Conservation (phyloP, 2,797 vertebrate species). For the Propithecus perrieri region DNA sequence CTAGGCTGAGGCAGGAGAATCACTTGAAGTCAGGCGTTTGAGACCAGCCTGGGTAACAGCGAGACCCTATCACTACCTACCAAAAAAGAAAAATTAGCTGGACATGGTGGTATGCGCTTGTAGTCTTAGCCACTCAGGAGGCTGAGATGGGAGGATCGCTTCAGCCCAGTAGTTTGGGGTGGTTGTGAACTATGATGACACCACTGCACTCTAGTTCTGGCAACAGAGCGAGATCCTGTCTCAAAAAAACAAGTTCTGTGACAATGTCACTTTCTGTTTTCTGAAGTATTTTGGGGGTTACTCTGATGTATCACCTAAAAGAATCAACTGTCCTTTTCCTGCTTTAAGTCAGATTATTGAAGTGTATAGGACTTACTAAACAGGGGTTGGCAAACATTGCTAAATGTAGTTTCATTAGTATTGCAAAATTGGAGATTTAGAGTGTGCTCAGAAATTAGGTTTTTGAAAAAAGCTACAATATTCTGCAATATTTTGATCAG, state of each 20-base stretch:
- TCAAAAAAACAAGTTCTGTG: neutral
- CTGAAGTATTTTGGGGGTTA: neutral
- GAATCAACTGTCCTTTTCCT: neutral
- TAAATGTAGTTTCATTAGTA: constrained; percentile 16
- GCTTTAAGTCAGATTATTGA: constrained; percentile 20
- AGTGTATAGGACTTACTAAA: neutral
- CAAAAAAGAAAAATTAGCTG: neutral
- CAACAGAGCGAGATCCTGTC: neutral
- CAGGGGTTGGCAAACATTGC: neutral
- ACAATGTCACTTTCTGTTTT: constrained; percentile 23
- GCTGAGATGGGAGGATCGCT: neutral
- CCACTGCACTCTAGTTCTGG: neutral
- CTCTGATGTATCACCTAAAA: neutral
- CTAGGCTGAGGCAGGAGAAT: neutral
- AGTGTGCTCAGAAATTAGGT: neutral
- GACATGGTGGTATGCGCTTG: neutral
- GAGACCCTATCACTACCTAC: neutral
- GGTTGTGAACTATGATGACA: neutral
- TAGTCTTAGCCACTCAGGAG: neutral
- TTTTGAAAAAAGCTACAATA: neutral
- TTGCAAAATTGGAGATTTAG: constrained; percentile 25
- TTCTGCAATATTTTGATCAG: constrained; percentile 36
- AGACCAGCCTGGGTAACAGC: neutral
- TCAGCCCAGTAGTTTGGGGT: neutral
- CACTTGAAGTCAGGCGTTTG: neutral